These are phyloP conservation scores for Tangara arthus DNA, from an alignment of 2,797 vertebrate genomes.

Conservation along the genomic window DNA sequence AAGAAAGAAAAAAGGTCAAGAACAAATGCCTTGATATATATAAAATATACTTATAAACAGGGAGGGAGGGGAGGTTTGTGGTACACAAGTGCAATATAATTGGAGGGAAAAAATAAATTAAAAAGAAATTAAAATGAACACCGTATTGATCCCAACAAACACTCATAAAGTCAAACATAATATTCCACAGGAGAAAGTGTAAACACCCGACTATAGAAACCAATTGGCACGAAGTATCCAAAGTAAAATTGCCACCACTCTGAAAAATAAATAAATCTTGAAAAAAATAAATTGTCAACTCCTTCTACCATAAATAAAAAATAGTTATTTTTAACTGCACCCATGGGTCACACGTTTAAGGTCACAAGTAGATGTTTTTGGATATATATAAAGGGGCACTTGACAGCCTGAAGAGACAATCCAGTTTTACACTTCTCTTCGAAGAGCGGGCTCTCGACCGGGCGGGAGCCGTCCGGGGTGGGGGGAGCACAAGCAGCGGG, in stretches of 20 bases:
- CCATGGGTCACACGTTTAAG: conserved; percentile 85
- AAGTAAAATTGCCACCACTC: conserved; percentile 83
- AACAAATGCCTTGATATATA: conserved; percentile 73
- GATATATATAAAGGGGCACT: conserved; percentile 83
- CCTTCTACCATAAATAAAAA: conserved; percentile 82
- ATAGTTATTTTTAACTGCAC: conserved; percentile 79
- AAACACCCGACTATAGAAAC: conserved; percentile 82
- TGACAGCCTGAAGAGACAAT: conserved; percentile 69
- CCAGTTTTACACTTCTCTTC: conserved; percentile 49
- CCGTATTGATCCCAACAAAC: conserved; percentile 82
- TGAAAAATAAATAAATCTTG: conserved; percentile 81
- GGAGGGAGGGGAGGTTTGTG: conserved; percentile 56
- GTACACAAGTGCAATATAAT: conserved; percentile 85
- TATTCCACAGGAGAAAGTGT: conserved; percentile 81
- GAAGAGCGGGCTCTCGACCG: neutral
- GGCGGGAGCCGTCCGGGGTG: neutral
- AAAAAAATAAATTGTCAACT: conserved; percentile 79
- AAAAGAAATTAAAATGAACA: conserved; percentile 73
- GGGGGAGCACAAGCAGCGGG: neutral
- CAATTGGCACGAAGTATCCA: conserved; percentile 80
- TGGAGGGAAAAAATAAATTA: conserved; percentile 56
- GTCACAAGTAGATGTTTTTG: conserved; percentile 89
- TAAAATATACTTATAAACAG: conserved; percentile 77
- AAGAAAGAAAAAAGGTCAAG: conserved; percentile 65
- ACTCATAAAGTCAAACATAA: conserved; percentile 82